phyloP scores from a whole-genome alignment of 35 echinoderm and acorn worm species.

The Heliocidaris erythrogramma region DNA sequence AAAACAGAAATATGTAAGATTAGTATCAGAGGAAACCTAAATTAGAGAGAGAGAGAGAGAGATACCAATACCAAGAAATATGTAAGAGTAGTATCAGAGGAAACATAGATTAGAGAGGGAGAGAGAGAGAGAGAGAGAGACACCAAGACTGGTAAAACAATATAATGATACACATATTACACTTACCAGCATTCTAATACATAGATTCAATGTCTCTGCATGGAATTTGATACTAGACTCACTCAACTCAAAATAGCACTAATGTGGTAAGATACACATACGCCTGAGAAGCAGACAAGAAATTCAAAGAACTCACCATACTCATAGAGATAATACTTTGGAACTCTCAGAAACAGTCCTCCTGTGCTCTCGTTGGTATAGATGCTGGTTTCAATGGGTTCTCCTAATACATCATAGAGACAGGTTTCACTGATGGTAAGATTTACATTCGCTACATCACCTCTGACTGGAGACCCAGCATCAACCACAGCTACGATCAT shows the following conservation, averaged over 20 bases:
- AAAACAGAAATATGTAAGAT: too few relatives aligned
- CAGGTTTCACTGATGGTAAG: slow-evolving; percentile 78
- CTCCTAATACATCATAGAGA: slow-evolving; percentile 55
- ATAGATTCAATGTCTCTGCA: too few relatives aligned
- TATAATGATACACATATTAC: too few relatives aligned
- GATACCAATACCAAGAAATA: too few relatives aligned
- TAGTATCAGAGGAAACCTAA: too few relatives aligned
- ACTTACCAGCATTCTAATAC: too few relatives aligned
- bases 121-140: neutral
- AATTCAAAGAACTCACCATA: slow-evolving; percentile 59
- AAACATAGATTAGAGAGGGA: neutral
- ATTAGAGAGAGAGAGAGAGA: too few relatives aligned
- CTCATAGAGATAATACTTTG: slow-evolving; percentile 73
- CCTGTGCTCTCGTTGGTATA: slow-evolving; percentile 55
- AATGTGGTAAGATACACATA: neutral
- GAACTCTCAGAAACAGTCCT: slow-evolving; percentile 72
- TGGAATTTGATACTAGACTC: too few relatives aligned
- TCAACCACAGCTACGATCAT: slow-evolving; percentile 77
- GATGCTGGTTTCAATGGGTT: slow-evolving; percentile 45
- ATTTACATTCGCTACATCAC: slow-evolving; percentile 64
- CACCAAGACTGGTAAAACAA: too few relatives aligned
- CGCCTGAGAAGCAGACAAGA: neutral
- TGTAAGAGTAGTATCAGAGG: too few relatives aligned
- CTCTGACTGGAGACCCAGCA: slow-evolving; percentile 61
- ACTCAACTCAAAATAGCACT: neutral